phyloP scores from a whole-genome alignment of 2,113 vertebrate genomes.

The Pseudonaja textilis region DNA sequence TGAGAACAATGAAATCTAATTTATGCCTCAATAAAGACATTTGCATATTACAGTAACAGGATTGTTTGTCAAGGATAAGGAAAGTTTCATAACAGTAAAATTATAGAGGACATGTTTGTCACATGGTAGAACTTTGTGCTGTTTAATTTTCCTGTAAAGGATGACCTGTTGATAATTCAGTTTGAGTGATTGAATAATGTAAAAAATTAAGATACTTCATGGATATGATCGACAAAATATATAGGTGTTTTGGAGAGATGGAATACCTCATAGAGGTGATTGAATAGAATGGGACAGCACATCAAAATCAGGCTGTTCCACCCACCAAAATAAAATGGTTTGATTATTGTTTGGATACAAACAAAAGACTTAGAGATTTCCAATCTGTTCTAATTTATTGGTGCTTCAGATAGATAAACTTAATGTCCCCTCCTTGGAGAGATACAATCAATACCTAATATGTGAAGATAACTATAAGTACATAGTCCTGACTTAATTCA shows the following conservation, averaged over 20 bases:
- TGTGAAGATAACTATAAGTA: not conserved
- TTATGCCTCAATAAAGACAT: not conserved
- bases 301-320: conserved; percentile 15
- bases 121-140: not conserved
- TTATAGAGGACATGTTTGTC: not conserved
- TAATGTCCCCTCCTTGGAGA: not conserved
- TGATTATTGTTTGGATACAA: rapidly evolving
- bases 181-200: conserved; percentile 33
- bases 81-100: not conserved
- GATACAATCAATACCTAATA: not conserved
- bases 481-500: not conserved
- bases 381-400: rapidly evolving
- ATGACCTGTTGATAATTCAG: not conserved
- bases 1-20: not conserved
- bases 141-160: not conserved
- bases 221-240: conserved; percentile 15
- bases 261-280: not conserved
- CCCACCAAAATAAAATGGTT: conserved; percentile 15
- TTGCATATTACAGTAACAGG: not conserved
- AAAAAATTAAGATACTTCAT: not conserved
- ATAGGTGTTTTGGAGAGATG: not conserved
- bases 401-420: not conserved
- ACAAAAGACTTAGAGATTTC: not conserved
- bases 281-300: not conserved
- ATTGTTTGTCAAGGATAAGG: not conserved